Base-by-base conservation (phyloP, 2,113 vertebrate genomes). In the Platichthys stellatus region DNA sequence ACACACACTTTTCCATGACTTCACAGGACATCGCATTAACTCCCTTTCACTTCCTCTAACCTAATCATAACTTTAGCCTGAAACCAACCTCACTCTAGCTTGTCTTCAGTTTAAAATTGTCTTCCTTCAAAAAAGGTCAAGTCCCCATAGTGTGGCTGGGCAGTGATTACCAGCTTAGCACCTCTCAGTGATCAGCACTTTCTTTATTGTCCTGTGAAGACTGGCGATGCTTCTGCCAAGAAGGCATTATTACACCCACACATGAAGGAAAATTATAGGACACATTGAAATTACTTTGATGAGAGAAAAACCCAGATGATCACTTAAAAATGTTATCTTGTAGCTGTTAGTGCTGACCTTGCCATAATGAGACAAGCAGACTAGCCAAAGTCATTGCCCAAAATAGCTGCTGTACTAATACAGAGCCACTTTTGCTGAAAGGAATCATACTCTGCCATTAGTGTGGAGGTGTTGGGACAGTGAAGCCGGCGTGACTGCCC, bases 301-400 rank as follows among this genome's bases (percentile, higher is more conserved):
- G 59, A 71, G n/a, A 26, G 49, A 51, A 58, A 18, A 38, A 8
- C 61, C 54, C 62, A 64, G 49, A 28, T 65, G 69, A 74, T 77
- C 58, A 31, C 15, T 74, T 66, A 40, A 1, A 62, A 58, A 40
- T 24, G 13, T 77, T 28, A 66, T 70, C 15, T 40, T 14, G 31
- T 21, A 38, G 35, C 35, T 38, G 35, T 10, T 38, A 10, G 35
- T 10, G 1, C 59, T 76, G 81, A 76, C 78, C 74, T 82, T 49
- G 40, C 68, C 63, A 7, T 57, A 49, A 49, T 0, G 68, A 56
- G 23, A 74, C 21, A 5, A 74, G 49, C n/a, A 54, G 40, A 45
- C 43, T 14, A 13, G 26, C 61, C 43, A 80, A 83, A 81, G 71
- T 75, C 70, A 65, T 60, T 1, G 18, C 60, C 61, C 53, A 56